Evolutionary conservation across 2,113 vertebrate genomes (phyloP), one percentile per base, ranked within the genome.

Genomic region (Psephotus haematonotus): DNA sequence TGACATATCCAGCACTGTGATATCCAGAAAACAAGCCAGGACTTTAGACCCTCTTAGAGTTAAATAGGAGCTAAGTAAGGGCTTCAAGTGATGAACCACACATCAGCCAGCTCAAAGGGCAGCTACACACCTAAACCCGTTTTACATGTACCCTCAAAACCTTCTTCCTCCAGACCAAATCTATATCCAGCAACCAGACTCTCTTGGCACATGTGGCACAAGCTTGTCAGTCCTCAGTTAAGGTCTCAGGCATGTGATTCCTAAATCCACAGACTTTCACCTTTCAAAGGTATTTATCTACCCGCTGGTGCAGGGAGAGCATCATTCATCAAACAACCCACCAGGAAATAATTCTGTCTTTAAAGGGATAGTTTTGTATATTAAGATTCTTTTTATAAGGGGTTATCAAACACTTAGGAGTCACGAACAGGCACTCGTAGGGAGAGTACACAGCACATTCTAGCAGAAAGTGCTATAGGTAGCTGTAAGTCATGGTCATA

Each of bases 21-120:
- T 55, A 70, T 16, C 55, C 60, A 60, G 69, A 93, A 95, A 93
- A 72, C 3, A 9, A 83, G 24, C 11, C 5, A 15, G 93, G 74
- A 95, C 90, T 93, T 95, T 90, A 87, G 82, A 93, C 82, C 14
- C 63, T 82, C 55, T 86, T 86, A 49, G 2, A 69, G 44, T 55
- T 62, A 43, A 81, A 79, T 2, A 1, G 49, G 37, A 90, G 35
- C 41, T 70, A 25, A 62, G 10, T 35, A 75, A 84, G 60, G 6
- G 8, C 69, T 90, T 83, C 23, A 35, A 59, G 50, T 10, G 28
- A 20, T 2, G 3, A 86, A 93, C 55, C 0, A 1, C 10, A 4
- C 5, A 28, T 39, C 29, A 75, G n/a, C 16, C 27, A 23, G 39
- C 52, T 53, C 0, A 0, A 86, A 89, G 35, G 27, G 27, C 43